These are phyloP conservation scores for Brachionus rotundiformis DNA, from an alignment of 1,140 invertebrate genomes.

Conservation along the genomic window DNA sequence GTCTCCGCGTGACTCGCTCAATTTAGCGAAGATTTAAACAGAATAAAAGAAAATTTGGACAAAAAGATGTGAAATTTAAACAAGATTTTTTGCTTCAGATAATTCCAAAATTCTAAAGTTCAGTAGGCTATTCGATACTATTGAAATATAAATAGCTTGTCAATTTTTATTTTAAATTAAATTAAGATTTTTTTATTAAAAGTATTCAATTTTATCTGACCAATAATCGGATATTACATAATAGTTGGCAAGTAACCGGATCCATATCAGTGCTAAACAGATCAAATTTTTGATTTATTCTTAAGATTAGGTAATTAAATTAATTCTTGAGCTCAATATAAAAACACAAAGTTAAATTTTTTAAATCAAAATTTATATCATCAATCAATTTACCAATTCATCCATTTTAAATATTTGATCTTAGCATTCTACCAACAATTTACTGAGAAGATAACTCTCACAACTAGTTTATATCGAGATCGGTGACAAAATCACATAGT, in stretches of 20 bases:
- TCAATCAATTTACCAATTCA: background rate
- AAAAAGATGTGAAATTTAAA: conserved; percentile 42
- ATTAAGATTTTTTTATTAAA: background rate
- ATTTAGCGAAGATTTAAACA: background rate
- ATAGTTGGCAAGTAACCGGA: background rate
- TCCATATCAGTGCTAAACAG: conserved; percentile 2
- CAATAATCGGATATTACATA: background rate
- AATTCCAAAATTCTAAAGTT: conserved; percentile 3
- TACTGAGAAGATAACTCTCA: too few relatives aligned
- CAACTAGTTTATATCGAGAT: too few relatives aligned
- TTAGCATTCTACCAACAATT: too few relatives aligned
- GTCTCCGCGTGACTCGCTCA: background rate
- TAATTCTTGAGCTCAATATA: background rate
- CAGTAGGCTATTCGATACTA: background rate
- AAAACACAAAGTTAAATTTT: background rate
- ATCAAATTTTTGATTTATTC: conserved; percentile 12
- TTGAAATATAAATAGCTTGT: conserved; percentile 27
- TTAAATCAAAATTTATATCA: background rate
- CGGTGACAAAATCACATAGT: too few relatives aligned
- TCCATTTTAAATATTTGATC: background rate
- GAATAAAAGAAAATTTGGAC: background rate
- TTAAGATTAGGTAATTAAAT: conserved; percentile 17
- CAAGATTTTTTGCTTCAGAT: conserved; percentile 28
- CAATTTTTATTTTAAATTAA: background rate
- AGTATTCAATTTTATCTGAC: conserved; percentile 6